Base-by-base conservation (phyloP, 2,797 vertebrate genomes). In the Thalassophryne amazonica region DNA sequence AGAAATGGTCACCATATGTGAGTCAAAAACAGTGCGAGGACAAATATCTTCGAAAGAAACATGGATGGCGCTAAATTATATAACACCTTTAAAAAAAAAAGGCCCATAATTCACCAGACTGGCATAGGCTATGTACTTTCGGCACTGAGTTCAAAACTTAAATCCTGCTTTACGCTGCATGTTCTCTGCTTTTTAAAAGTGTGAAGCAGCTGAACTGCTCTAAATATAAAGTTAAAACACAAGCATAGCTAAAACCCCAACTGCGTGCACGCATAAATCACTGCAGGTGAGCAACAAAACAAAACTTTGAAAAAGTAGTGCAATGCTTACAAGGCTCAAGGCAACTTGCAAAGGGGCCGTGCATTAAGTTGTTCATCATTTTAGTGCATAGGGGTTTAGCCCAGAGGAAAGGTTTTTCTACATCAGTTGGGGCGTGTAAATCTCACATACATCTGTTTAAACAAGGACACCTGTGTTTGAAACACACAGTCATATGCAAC, bases 391-490 rank as follows among this genome's bases (percentile, higher is more conserved):
- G 84, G 76, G 80, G 77, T 78, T 66, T 68, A 42, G 68, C 85
- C 85, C 80, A 42, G 34, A 73, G 84, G 88, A 80, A 77, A 84
- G 65, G 36, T 76, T 83, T n/a, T 76, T 43, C 47, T 61, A 64
- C 65, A 67, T 78, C 61, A 69, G 54, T 57, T 59, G 68, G 78
- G 58, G 73, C 74, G 63, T 57, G 47, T 58, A 78, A 73, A 73
- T 71, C 68, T 80, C 51, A 35, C 33, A 68, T 63, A 80, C 82
- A 85, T 81, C 64, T 70, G 51, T 62, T 66, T 59, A 68, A 91
- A 88, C 77, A 87, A 67, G 88, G 84, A 82, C 87, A 84, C 62
- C 63, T 83, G 45, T 53, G 50, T 75, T 72, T 74, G 49, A 69
- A 73, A 76, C 39, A 62, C 39, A 49, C 30, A 39, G 65, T 55